Conservation (phyloP, 2,113 vertebrate species). For the Neogobius melanostomus region DNA sequence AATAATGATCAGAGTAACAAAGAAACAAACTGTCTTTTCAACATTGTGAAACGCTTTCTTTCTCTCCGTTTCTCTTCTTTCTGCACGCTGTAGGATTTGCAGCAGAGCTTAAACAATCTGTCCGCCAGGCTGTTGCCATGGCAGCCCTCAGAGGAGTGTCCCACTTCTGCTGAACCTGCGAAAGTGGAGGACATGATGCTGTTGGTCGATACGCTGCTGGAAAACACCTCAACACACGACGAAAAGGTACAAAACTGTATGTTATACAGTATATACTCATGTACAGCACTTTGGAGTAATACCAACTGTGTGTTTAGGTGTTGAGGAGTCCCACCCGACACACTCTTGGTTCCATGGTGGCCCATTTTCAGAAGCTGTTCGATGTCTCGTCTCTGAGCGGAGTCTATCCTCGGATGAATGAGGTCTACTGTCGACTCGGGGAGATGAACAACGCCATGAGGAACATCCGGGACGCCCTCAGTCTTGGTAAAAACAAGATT, state of each 20-base stretch:
- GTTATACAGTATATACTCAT: too few relatives aligned
- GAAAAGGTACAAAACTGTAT: slow-evolving; percentile 12
- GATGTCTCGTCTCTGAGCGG: slow-evolving; percentile 83
- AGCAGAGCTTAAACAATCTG: slow-evolving; percentile 75
- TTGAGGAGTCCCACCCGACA: slow-evolving; percentile 68
- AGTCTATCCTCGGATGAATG: slow-evolving; percentile 88
- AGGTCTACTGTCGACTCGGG: slow-evolving; percentile 86
- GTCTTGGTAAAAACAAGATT: slow-evolving; percentile 77
- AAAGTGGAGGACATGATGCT: slow-evolving; percentile 84
- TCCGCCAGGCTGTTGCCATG: slow-evolving; percentile 76
- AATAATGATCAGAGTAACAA: too few relatives aligned
- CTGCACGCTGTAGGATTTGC: slow-evolving; percentile 71
- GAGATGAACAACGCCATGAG: slow-evolving; percentile 86
- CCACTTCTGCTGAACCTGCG: slow-evolving; percentile 51
- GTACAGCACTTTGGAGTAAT: too few relatives aligned
- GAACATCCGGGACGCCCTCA: slow-evolving; percentile 82
- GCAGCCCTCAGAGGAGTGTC: slow-evolving; percentile 53
- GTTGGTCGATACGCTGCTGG: slow-evolving; percentile 81
- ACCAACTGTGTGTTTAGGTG: slow-evolving; percentile 55
- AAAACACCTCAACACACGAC: slow-evolving; percentile 71
- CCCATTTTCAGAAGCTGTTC: slow-evolving; percentile 91
- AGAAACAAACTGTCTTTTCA: too few relatives aligned
- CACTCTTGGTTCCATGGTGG: slow-evolving; percentile 81
- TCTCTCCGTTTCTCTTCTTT: background rate
- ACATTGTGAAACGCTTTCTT: background rate